phyloP scores from a whole-genome alignment of 2,888 invertebrate species.

The Nomada flava region DNA sequence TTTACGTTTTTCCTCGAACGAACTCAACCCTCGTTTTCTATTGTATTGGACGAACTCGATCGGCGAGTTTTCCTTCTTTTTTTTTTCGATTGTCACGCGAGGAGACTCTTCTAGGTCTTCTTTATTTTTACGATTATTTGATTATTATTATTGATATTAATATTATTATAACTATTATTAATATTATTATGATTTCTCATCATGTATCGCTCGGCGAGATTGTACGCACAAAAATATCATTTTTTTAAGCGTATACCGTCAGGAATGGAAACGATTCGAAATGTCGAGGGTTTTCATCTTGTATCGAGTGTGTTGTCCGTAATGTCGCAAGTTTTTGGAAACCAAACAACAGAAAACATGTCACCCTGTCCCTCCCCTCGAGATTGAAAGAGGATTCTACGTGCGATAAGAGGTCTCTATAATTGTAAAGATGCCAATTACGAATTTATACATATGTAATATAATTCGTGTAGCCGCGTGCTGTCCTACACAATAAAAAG shows the following conservation, averaged over 20 bases:
- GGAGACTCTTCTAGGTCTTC: constrained; percentile 6
- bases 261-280: constrained; percentile 13
- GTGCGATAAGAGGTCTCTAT: constrained; percentile 71
- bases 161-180: constrained; percentile 3
- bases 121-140: constrained; percentile 18
- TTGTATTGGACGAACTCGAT: constrained; percentile 15
- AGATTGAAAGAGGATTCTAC: constrained; percentile 51
- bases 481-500: constrained; percentile 80
- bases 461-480: constrained; percentile 78
- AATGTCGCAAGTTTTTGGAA: constrained; percentile 24
- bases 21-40: not conserved
- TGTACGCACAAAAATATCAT: constrained; percentile 27
- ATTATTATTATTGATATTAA: constrained; percentile 12
- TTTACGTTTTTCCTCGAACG: not conserved
- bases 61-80: constrained; percentile 24
- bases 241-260: constrained; percentile 5
- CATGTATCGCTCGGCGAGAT: constrained; percentile 36
- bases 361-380: constrained; percentile 32
- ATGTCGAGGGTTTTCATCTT: constrained; percentile 21
- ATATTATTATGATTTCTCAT: not conserved
- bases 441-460: constrained; percentile 83
- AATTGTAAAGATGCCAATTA: constrained; percentile 78
- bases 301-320: constrained; percentile 46
- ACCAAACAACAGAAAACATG: constrained; percentile 21
- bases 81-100: constrained; percentile 40